Evolutionary conservation across 2,888 invertebrate genomes (phyloP), one percentile per base, ranked within the genome.

Genomic region (Stramonita haemastoma): DNA sequence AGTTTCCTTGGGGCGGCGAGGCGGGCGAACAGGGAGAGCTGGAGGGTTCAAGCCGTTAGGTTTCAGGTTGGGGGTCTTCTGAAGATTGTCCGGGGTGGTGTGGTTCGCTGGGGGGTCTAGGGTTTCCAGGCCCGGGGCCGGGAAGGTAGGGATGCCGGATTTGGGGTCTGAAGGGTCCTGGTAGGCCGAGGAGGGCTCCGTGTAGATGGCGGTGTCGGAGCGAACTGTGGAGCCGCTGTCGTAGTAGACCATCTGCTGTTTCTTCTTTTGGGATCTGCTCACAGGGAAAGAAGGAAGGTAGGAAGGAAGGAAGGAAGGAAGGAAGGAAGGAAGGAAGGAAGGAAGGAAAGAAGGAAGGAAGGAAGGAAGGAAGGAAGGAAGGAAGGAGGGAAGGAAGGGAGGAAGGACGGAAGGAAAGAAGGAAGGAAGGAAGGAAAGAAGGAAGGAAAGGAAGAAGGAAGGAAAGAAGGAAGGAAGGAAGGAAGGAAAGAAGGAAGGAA

Each of bases 211-310:
- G 84, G 46, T 73, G 66, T 66, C n/a, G 46, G 88, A 88, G n/a
- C 88, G 88, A 22, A 84, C 85, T 0, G 81, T 84, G 70, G 88
- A 88, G 26, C 88, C 73, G n/a, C 22, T 60, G 56, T 57, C 70
- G 79, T 60, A 84, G 70, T 66, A 70, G 84, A 36, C 6, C 15
- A 34, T 15, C 36, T 32, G 32, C 36, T 70, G 4, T 32, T 85
- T 57, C 32, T 88, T 57, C 85, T 81, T 79, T 26, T 88, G 32
- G 77, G 29, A 13, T 77, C 77, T 77, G 77, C 8, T 11, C 77
- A 32, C 29, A 0, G 13, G 17, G 77, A n/a, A n/a, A n/a, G n/a
- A n/a, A n/a, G n/a, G n/a, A n/a, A n/a, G n/a, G n/a, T n/a, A n/a
- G n/a, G n/a, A n/a, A n/a, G 29, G 29, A n/a, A 22, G 32, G 29